Percentiles rank a stretch among this genome's conserved stretches.
Conservation (phyloP, 1,140 invertebrate genomes). For the Apis mellifera region DNA sequence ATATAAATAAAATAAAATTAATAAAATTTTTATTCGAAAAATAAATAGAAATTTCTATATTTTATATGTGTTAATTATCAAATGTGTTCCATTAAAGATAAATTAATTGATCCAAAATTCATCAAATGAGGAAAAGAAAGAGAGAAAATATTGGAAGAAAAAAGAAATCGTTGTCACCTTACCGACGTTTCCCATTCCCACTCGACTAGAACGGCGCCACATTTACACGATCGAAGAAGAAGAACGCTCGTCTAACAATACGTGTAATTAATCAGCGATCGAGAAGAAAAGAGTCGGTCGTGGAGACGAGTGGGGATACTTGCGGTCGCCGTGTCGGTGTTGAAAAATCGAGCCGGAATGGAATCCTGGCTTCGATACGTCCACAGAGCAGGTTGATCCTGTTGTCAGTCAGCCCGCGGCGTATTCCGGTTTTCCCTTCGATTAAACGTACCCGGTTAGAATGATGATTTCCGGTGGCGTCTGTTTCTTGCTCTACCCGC, state of each 20-base stretch:
- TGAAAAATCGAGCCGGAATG: conserved; percentile 15
- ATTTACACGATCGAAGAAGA: not conserved
- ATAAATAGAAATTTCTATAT: too few relatives aligned
- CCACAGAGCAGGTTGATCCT: conserved; percentile 53
- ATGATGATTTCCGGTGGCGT: conserved; percentile 77
- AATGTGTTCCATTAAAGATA: too few relatives aligned
- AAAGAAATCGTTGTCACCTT: too few relatives aligned
- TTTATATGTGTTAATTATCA: too few relatives aligned
- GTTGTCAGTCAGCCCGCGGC: conserved; percentile 64
- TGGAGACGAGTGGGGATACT: not conserved
- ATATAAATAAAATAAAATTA: too few relatives aligned
- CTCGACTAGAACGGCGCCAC: not conserved
- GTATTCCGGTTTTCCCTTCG: conserved; percentile 69
- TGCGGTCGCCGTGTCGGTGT: not conserved
- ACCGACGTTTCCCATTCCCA: too few relatives aligned
- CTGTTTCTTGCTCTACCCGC: conserved; percentile 62
- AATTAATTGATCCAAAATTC: too few relatives aligned
- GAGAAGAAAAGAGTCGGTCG: not conserved
- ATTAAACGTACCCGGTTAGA: conserved; percentile 64
- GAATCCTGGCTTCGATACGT: conserved; percentile 14
- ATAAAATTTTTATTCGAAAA: too few relatives aligned
- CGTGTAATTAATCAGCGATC: conserved; percentile 20
- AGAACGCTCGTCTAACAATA: conserved; percentile 11
- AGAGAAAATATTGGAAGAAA: too few relatives aligned
- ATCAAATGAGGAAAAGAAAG: too few relatives aligned